Percentiles rank a stretch among this genome's conserved stretches.
phyloP scores from a whole-genome alignment of 1,140 invertebrate species.

The Cherax quadricarinatus region DNA sequence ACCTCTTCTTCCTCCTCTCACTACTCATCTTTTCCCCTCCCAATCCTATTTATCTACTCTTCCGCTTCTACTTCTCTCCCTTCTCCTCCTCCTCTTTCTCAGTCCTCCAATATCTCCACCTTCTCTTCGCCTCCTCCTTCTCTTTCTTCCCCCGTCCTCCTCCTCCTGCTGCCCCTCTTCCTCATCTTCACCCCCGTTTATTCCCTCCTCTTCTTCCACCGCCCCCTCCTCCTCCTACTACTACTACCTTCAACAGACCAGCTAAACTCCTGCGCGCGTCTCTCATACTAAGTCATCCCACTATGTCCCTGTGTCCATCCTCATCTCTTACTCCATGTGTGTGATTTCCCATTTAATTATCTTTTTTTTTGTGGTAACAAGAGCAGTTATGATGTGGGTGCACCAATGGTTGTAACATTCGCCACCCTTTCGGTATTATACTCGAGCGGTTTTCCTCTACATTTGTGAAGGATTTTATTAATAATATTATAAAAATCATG shows the following conservation, averaged over 20 bases:
- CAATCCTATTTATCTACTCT: not conserved
- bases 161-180: not conserved
- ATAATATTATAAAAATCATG: too few species aligned
- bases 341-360: too few species aligned
- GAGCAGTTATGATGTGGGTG: too few species aligned
- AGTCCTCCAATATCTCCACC: not conserved
- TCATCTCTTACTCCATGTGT: too few species aligned
- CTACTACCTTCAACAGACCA: not conserved
- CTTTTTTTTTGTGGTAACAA: too few species aligned
- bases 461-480: too few species aligned
- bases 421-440: too few species aligned
- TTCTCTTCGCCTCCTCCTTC: too few species aligned
- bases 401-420: too few species aligned
- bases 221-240: not conserved
- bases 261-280: not conserved
- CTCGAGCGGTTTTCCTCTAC: too few species aligned
- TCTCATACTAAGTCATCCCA: too few species aligned
- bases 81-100: not conserved
- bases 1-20: not conserved
- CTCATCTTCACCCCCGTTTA: not conserved
- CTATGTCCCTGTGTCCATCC: too few species aligned
- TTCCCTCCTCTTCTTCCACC: not conserved
- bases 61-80: not conserved
- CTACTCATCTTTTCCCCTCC: not conserved
- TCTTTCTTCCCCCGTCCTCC: not conserved